These are phyloP conservation scores for Lichenostomus cassidix DNA, from an alignment of 2,113 vertebrate genomes.

Conservation along the genomic window DNA sequence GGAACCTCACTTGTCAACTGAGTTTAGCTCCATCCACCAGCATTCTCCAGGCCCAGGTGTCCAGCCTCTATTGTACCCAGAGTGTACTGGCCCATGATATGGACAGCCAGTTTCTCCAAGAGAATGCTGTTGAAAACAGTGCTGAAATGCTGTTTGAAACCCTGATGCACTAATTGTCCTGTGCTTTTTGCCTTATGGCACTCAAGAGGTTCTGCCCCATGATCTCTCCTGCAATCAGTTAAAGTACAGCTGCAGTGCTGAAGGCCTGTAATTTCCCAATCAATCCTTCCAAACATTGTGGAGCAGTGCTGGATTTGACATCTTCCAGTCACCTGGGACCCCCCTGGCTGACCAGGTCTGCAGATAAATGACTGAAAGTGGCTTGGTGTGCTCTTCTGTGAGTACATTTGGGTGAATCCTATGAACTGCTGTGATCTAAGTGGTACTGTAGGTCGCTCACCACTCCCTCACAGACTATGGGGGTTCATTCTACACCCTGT, in stretches of 20 bases:
- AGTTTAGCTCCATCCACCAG: background rate
- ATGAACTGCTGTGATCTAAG: background rate
- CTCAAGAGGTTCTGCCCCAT: background rate
- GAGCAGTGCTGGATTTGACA: background rate
- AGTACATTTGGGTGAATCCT: background rate
- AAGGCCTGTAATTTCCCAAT: background rate
- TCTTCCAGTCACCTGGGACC: background rate
- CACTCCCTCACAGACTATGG: background rate
- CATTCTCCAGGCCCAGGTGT: background rate
- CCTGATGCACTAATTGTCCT: background rate
- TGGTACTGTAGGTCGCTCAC: too few species aligned
- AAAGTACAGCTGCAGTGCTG: background rate
- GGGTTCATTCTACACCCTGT: background rate
- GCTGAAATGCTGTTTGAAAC: background rate
- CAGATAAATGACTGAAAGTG: background rate
- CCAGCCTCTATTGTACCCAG: background rate
- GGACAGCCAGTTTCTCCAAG: background rate
- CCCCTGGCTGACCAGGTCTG: background rate
- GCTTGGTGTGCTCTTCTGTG: background rate
- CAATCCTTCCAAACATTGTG: background rate
- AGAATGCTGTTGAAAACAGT: accelerated
- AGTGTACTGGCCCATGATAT: too few species aligned
- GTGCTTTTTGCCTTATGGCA: background rate
- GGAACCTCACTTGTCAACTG: background rate
- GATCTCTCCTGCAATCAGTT: background rate